Conservation (phyloP, 2,113 vertebrate species). For the Seriola rivoliana region DNA sequence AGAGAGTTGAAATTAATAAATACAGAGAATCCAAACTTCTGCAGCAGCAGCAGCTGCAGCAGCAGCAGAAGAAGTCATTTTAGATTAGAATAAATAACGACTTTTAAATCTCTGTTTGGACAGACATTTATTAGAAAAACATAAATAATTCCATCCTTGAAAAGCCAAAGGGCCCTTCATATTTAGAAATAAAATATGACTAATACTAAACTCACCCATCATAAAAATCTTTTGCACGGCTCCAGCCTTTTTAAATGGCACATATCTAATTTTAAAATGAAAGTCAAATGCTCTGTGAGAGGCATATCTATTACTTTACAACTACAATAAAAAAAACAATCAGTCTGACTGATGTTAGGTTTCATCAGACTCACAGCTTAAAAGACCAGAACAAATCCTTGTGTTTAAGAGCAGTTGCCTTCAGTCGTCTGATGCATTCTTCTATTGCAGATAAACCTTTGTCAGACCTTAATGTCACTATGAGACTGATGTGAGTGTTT, state of each 20-base stretch:
- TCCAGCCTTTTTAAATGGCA: constrained; percentile 26
- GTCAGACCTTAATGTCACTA: constrained; percentile 15
- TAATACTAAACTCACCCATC: constrained; percentile 3
- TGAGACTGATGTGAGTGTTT: background rate
- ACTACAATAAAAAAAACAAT: constrained; percentile 29
- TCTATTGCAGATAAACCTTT: constrained; percentile 32
- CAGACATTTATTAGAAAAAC: background rate
- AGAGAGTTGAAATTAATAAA: background rate
- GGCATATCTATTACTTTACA: constrained; percentile 21
- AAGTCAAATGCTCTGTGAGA: constrained; percentile 25
- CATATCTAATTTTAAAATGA: constrained; percentile 40
- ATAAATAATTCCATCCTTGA: background rate
- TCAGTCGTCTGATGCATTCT: constrained; percentile 26
- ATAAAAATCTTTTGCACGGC: constrained; percentile 19
- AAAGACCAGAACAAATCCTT: constrained; percentile 31
- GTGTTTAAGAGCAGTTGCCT: constrained; percentile 38
- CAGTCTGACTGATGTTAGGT: constrained; percentile 27
- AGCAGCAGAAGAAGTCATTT: background rate
- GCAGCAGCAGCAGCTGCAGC: too few relatives aligned
- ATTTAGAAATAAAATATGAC: background rate
- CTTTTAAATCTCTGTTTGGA: constrained; percentile 2
- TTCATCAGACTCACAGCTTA: constrained; percentile 49
- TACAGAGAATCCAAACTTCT: background rate
- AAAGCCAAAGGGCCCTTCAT: constrained; percentile 2
- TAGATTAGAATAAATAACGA: background rate